These are phyloP conservation scores for Andricus curvator DNA, from an alignment of 2,888 invertebrate species.

Conservation along the genomic window DNA sequence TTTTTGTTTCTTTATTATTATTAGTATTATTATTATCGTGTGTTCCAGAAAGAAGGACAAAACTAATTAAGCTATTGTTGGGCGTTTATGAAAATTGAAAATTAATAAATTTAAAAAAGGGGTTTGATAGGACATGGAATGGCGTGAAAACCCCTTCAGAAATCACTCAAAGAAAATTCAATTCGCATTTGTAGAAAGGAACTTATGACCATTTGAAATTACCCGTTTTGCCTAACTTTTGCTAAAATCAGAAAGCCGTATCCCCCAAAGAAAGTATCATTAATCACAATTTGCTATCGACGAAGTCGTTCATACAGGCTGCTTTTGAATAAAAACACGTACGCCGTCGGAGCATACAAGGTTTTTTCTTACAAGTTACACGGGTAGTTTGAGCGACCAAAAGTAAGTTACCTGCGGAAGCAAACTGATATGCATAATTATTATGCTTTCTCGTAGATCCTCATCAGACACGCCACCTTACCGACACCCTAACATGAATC, in stretches of 20 bases:
- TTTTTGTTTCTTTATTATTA: background rate
- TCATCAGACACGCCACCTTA: constrained; percentile 61
- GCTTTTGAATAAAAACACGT: constrained; percentile 6
- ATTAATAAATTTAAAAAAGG: too few species aligned
- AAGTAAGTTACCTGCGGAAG: constrained; percentile 22
- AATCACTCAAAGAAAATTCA: too few species aligned
- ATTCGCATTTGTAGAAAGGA: too few species aligned
- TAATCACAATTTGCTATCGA: constrained; percentile 9
- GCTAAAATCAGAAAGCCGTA: too few species aligned
- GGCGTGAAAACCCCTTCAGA: too few species aligned
- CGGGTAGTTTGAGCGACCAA: background rate
- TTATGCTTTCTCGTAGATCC: constrained; percentile 60
- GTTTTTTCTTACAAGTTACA: constrained; percentile 10
- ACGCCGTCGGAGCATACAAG: background rate
- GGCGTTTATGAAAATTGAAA: too few species aligned
- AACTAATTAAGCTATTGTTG: too few species aligned
- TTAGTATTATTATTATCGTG: background rate
- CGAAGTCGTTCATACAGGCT: background rate
- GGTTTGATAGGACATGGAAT: too few species aligned
- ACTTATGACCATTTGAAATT: too few species aligned
- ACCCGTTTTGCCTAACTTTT: too few species aligned
- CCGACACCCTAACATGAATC: background rate
- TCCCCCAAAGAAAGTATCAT: background rate
- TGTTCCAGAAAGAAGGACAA: background rate
- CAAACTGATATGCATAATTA: constrained; percentile 58